Evolutionary conservation across 2,113 vertebrate genomes (phyloP).

Genomic region (Centrocercus urophasianus): DNA sequence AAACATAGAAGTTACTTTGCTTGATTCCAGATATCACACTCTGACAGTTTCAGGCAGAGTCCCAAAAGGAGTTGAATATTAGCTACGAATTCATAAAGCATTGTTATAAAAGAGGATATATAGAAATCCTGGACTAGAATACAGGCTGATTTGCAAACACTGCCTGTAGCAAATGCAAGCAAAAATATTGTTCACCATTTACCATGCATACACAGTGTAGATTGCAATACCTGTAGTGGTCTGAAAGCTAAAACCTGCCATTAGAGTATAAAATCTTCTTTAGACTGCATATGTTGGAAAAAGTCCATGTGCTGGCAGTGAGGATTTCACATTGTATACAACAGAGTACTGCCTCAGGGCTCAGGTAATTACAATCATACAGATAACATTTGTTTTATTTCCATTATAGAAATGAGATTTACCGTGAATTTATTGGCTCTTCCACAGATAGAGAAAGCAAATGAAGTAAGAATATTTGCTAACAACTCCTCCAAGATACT

Average conservation of each 20-base stretch:
- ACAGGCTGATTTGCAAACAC: not conserved
- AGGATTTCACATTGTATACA: not conserved
- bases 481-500: not conserved
- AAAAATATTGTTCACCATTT: not conserved
- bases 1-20: not conserved
- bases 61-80: not conserved
- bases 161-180: not conserved
- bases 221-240: not conserved
- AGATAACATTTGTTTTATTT: constrained; percentile 29
- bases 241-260: not conserved
- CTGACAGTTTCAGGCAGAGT: not conserved
- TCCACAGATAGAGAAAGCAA: not conserved
- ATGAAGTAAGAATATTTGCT: not conserved
- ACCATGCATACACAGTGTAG: not conserved
- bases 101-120: not conserved
- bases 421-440: not conserved
- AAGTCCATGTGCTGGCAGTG: not conserved
- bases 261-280: not conserved
- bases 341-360: not conserved
- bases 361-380: not conserved
- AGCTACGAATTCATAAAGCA: not conserved
- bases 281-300: not conserved
- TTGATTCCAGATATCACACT: not conserved
- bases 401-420: constrained; percentile 11
- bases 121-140: not conserved